These are phyloP conservation scores for Papilio polytes DNA, from an alignment of 1,140 invertebrate species.

Conservation along the genomic window DNA sequence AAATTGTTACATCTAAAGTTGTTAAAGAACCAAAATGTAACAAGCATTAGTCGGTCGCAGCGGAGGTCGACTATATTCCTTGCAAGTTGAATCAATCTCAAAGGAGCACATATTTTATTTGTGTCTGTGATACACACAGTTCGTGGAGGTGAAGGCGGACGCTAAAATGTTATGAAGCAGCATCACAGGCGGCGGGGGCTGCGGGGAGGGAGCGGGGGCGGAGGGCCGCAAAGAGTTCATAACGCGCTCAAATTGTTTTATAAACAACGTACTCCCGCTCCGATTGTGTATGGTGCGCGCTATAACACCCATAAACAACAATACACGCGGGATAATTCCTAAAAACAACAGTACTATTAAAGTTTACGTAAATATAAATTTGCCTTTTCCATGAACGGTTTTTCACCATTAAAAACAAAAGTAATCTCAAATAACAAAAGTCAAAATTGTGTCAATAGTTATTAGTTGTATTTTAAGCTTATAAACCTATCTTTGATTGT, in stretches of 20 bases:
- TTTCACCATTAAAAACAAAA: too few species aligned
- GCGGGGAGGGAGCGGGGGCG: background rate
- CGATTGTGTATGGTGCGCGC: constrained; percentile 14
- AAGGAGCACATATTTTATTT: constrained; percentile 9
- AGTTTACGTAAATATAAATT: background rate
- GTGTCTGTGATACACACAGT: constrained; percentile 34
- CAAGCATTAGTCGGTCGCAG: background rate
- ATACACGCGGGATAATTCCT: background rate
- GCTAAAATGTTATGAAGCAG: constrained; percentile 59
- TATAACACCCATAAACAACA: background rate
- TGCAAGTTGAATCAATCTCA: constrained; percentile 1
- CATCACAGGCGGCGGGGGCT: constrained; percentile 41
- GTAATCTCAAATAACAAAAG: too few species aligned
- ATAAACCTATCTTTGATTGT: too few species aligned
- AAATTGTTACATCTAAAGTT: background rate
- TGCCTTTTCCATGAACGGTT: too few species aligned
- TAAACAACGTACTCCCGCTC: constrained; percentile 47
- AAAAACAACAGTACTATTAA: background rate
- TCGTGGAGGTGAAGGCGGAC: constrained; percentile 43
- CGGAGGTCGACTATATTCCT: background rate
- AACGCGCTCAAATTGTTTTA: constrained; percentile 52
- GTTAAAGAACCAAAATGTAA: background rate
- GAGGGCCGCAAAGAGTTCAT: constrained; percentile 56
- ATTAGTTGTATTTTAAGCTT: too few species aligned
- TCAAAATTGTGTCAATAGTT: too few species aligned